Evolutionary conservation across 1,140 invertebrate species (phyloP).

Genomic region (Saccostrea echinata): DNA sequence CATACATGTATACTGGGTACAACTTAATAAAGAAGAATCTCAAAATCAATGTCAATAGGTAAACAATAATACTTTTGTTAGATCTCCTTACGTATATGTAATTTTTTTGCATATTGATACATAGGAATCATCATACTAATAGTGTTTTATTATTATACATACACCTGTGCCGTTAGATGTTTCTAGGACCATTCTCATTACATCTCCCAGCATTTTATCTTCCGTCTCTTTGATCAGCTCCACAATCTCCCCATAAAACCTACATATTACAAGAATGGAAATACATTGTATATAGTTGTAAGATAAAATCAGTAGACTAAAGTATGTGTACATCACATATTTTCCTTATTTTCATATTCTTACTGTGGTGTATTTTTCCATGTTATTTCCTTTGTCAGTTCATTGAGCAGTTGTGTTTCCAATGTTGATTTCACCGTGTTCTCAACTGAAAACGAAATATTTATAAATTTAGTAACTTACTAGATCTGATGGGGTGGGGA

Average conservation of each 20-base stretch:
- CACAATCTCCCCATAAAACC: background rate
- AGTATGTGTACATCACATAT: too few relatives aligned
- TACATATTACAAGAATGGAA: background rate
- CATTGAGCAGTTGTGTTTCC: background rate
- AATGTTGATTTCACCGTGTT: constrained; percentile 1
- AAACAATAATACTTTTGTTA: too few relatives aligned
- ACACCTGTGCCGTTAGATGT: constrained; percentile 13
- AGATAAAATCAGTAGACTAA: background rate
- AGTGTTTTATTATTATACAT: background rate
- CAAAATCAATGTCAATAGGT: too few relatives aligned
- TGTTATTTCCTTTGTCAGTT: background rate
- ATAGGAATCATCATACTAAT: too few relatives aligned
- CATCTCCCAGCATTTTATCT: background rate
- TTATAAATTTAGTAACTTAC: too few relatives aligned
- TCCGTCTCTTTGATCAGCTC: background rate
- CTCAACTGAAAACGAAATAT: background rate
- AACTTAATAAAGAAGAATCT: too few relatives aligned
- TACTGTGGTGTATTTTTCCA: background rate
- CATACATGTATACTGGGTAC: too few relatives aligned
- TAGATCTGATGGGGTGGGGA: too few relatives aligned
- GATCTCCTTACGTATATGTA: too few relatives aligned
- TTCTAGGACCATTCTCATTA: background rate
- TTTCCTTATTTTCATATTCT: background rate
- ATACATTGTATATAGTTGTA: too few relatives aligned
- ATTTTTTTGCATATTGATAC: too few relatives aligned